A percentile compares a stretch with the other conserved stretches of the same genome.
phyloP scores from a whole-genome alignment of 1,140 invertebrate species.

The Euwallacea fornicatus region DNA sequence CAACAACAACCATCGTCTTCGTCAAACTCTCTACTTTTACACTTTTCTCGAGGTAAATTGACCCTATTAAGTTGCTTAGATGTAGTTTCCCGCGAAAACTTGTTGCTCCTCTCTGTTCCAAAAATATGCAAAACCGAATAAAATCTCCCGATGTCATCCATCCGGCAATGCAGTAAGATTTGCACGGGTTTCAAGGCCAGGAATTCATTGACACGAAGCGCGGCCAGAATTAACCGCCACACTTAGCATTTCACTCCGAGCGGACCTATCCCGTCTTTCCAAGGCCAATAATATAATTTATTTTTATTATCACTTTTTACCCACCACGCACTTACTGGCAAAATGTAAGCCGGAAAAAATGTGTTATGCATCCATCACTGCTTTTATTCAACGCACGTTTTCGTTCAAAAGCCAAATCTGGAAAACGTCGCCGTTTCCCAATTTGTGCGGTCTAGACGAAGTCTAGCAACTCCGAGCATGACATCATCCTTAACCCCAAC shows the following conservation, averaged over 20 bases:
- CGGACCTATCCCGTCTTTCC: constrained; percentile 11
- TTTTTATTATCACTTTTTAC: too few relatives aligned
- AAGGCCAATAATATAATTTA: constrained; percentile 16
- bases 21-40: too few relatives aligned
- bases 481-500: too few relatives aligned
- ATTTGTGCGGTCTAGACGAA: too few relatives aligned
- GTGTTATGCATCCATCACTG: too few relatives aligned
- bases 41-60: constrained; percentile 14
- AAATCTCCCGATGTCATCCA: not conserved
- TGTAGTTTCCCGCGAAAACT: constrained; percentile 4
- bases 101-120: not conserved
- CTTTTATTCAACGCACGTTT: too few relatives aligned
- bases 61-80: not conserved
- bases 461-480: too few relatives aligned
- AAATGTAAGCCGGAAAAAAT: too few relatives aligned
- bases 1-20: constrained; percentile 16
- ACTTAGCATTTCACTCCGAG: constrained; percentile 11
- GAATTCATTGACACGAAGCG: constrained; percentile 28
- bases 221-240: constrained; percentile 22
- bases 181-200: constrained; percentile 31
- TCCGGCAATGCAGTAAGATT: constrained; percentile 9
- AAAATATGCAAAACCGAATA: constrained; percentile 8
- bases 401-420: too few relatives aligned
- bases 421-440: too few relatives aligned
- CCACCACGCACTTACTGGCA: too few relatives aligned